Conservation (phyloP, 2,888 invertebrate genomes). For the Drosophila mulleri region DNA sequence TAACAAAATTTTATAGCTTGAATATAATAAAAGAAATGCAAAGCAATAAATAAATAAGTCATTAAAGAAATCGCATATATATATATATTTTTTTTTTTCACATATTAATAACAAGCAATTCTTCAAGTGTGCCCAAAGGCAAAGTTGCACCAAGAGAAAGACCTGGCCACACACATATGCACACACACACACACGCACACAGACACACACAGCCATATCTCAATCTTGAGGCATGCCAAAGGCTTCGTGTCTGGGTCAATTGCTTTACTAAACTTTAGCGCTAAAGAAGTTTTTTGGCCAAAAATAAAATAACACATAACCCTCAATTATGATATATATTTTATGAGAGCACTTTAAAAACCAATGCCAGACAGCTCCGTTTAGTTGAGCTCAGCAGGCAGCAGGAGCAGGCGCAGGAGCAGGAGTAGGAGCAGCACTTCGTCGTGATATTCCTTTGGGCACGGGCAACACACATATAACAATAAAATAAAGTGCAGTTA, state of each 20-base stretch:
- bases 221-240: conserved; percentile 59
- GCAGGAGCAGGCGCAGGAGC: neutral
- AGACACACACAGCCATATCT: conserved; percentile 49
- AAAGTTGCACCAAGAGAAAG: conserved; percentile 13
- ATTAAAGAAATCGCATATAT: conserved; percentile 22
- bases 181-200: neutral
- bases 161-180: conserved; percentile 39
- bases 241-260: conserved; percentile 51
- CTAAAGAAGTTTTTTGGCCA: conserved; percentile 46
- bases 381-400: conserved; percentile 20
- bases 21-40: neutral
- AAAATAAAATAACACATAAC: conserved; percentile 45
- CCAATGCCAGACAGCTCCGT: conserved; percentile 53
- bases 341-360: conserved; percentile 72
- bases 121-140: conserved; percentile 31
- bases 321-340: conserved; percentile 80
- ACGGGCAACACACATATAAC: conserved; percentile 67
- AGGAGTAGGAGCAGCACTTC: conserved; percentile 16
- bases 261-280: conserved; percentile 53
- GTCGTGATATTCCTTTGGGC: conserved; percentile 56
- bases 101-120: conserved; percentile 41
- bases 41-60: conserved; percentile 18
- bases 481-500: conserved; percentile 82
- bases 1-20: neutral
- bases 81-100: conserved; percentile 26